phyloP scores from a whole-genome alignment of 2,888 invertebrate species.

The Megalurothrips usitatus region DNA sequence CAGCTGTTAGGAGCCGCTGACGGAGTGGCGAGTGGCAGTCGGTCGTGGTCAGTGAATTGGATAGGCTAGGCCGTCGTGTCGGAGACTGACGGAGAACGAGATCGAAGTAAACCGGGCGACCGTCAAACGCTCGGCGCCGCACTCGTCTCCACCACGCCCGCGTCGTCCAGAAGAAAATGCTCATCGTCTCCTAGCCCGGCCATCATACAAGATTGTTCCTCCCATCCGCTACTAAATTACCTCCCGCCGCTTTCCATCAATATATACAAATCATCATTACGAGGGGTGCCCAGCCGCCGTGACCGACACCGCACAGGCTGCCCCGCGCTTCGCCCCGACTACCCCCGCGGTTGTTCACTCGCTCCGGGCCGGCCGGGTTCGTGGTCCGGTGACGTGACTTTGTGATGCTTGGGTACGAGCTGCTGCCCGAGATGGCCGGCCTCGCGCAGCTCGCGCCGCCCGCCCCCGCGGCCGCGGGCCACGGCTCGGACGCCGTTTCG shows the following conservation, averaged over 20 bases:
- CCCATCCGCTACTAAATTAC: too few relatives aligned
- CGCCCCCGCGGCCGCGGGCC: too few relatives aligned
- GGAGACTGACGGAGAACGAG: background rate
- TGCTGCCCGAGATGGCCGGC: constrained; percentile 27
- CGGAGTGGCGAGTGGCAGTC: background rate
- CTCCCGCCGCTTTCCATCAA: too few relatives aligned
- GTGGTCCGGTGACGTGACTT: background rate
- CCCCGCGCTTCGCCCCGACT: too few relatives aligned
- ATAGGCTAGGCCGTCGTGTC: background rate
- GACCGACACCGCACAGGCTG: too few relatives aligned
- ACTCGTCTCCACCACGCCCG: background rate
- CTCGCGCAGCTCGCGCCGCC: background rate
- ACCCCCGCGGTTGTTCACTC: background rate
- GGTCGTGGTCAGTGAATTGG: background rate
- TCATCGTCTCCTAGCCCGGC: background rate
- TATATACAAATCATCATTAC: background rate
- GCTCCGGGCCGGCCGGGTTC: background rate
- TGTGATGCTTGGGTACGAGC: background rate
- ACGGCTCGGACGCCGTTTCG: constrained; percentile 46
- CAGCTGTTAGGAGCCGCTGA: background rate
- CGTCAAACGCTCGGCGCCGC: background rate
- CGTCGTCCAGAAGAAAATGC: background rate
- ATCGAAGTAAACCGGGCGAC: background rate
- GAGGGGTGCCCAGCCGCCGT: too few relatives aligned
- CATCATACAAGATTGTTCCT: too few relatives aligned